Percentiles rank a stretch among this genome's conserved stretches.
Conservation (phyloP, 2,888 invertebrate species). For the Pollenia amentaria region DNA sequence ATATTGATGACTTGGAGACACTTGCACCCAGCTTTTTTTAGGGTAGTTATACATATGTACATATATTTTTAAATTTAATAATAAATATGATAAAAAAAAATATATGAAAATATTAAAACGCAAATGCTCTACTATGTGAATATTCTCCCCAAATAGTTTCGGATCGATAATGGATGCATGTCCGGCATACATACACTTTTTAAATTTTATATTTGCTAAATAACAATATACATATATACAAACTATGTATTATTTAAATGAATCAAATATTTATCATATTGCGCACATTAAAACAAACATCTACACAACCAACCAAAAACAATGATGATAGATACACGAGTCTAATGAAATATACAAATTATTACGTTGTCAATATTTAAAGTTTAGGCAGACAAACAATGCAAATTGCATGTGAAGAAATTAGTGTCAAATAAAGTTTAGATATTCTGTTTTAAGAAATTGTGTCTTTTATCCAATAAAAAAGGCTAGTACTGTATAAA, state of each 20-base stretch:
- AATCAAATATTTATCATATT: constrained; percentile 21
- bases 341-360: constrained; percentile 18
- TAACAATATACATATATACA: not conserved
- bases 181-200: not conserved
- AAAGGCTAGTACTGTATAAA: no score
- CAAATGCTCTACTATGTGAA: not conserved
- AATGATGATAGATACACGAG: constrained; percentile 29
- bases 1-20: no score
- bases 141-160: not conserved
- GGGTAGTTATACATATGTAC: not conserved
- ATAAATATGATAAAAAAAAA: not conserved
- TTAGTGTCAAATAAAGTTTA: not conserved
- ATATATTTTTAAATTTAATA: not conserved
- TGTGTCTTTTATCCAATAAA: not conserved
- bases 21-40: no score
- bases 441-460: not conserved
- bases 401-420: not conserved
- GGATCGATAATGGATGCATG: not conserved
- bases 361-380: constrained; percentile 36
- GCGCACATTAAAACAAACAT: constrained; percentile 14
- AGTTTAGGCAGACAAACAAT: not conserved
- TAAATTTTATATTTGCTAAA: constrained; percentile 1
- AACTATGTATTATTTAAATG: constrained; percentile 25
- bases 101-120: constrained; percentile 8
- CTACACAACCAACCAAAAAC: not conserved